phyloP scores from a whole-genome alignment of 1,140 invertebrate species.

The Drosophila triauraria region DNA sequence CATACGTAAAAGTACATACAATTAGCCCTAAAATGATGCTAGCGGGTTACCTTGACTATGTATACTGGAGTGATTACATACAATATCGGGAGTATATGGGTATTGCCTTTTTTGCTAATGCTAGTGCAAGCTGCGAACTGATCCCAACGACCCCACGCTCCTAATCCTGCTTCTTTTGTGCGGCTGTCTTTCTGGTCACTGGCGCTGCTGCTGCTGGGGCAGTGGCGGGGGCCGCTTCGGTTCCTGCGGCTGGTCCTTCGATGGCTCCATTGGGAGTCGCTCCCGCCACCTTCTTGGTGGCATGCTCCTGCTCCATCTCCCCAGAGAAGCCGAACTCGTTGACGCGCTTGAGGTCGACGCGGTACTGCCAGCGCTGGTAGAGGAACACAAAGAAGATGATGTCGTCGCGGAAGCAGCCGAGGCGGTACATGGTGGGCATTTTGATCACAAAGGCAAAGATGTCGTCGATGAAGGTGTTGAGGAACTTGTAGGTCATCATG shows the following conservation, averaged over 20 bases:
- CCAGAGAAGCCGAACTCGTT: constrained; percentile 98
- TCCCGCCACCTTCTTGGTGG: constrained; percentile 44
- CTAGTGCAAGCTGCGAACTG: constrained; percentile 29
- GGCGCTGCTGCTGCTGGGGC: constrained; percentile 29
- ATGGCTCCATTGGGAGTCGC: constrained; percentile 46
- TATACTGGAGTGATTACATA: constrained; percentile 55
- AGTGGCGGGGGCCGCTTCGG: background rate
- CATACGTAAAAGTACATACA: constrained; percentile 38
- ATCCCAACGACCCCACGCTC: constrained; percentile 8
- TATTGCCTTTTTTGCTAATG: constrained; percentile 29
- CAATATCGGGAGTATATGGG: constrained; percentile 44
- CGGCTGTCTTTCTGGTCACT: constrained; percentile 68
- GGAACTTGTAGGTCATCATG: constrained; percentile 99
- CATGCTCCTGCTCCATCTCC: constrained; percentile 87
- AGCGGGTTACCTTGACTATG: constrained; percentile 49
- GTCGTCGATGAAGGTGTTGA: constrained; percentile 99
- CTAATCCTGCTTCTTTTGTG: constrained; percentile 80
- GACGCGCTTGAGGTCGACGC: constrained; percentile 95
- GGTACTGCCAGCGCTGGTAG: constrained; percentile 99
- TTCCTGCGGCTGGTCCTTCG: constrained; percentile 23
- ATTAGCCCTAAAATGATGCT: constrained; percentile 44
- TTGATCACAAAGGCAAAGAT: constrained; percentile 99
- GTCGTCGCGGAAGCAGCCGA: constrained; percentile 99
- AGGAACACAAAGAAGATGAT: constrained; percentile 99
- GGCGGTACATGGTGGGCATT: constrained; percentile 98